Percentiles rank a stretch among this genome's conserved stretches.
Conservation (phyloP, 2,888 invertebrate genomes). For the Eurois occulta region DNA sequence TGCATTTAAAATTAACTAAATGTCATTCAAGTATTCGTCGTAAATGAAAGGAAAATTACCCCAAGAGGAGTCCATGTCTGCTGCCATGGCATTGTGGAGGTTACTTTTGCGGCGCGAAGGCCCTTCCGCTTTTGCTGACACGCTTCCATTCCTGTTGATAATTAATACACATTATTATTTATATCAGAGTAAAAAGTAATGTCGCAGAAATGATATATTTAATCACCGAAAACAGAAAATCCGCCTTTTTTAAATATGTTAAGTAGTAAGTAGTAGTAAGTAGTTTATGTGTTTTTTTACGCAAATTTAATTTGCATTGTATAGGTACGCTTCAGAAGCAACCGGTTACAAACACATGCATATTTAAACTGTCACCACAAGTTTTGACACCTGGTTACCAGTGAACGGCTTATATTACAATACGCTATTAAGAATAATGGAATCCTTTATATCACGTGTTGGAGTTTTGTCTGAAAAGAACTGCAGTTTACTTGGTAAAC, state of each 20-base stretch:
- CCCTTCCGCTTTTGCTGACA: slow-evolving; percentile 91
- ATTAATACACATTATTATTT: slow-evolving; percentile 45
- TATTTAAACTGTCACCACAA: slow-evolving; percentile 39
- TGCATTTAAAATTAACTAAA: slow-evolving; percentile 44
- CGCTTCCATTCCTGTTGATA: slow-evolving; percentile 85
- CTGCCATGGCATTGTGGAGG: slow-evolving; percentile 91
- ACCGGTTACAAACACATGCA: slow-evolving; percentile 26
- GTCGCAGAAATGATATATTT: neutral
- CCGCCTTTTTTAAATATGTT: neutral
- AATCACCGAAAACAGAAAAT: slow-evolving; percentile 3
- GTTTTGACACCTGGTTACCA: slow-evolving; percentile 41
- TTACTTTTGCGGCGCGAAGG: slow-evolving; percentile 94
- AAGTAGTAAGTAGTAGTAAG: neutral
- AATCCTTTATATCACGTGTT: slow-evolving; percentile 24
- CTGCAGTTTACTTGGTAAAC: slow-evolving; percentile 20
- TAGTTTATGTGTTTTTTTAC: slow-evolving; percentile 15
- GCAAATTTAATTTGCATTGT: slow-evolving; percentile 24
- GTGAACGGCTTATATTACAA: slow-evolving; percentile 40
- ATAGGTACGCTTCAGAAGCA: neutral
- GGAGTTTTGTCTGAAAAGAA: slow-evolving; percentile 31
- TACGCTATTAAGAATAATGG: slow-evolving; percentile 37
- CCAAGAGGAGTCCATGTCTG: slow-evolving; percentile 87
- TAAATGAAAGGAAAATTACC: slow-evolving; percentile 74
- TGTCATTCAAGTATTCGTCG: slow-evolving; percentile 26
- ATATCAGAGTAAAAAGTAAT: slow-evolving; percentile 21